Evolutionary conservation across 2,888 invertebrate genomes (phyloP), one percentile per base, ranked within the genome.

Genomic region (Drosophila acutilabella): DNA sequence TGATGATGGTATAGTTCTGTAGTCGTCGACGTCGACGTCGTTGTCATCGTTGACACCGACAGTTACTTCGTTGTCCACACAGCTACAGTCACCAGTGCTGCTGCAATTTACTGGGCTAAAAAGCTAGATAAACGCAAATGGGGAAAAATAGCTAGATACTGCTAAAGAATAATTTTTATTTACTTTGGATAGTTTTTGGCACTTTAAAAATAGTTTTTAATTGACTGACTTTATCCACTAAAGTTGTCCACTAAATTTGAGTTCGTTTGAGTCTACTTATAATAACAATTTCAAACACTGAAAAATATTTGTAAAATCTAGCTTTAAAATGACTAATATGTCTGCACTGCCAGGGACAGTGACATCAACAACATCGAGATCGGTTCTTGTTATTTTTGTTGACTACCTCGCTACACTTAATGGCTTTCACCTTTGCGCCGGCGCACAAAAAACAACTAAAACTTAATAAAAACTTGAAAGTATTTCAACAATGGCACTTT

Each of bases 391-490:
- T 64, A 47, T 36, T 36, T 36, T 36, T 36, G 26, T 56, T 20
- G 36, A 7, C 44, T 56, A 14, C 16, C 30, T 33, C 48, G 30
- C 41, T 26, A 36, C 48, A 64, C 47, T 71, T 81, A 70, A 88
- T 81, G 85, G 68, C 68, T 79, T 85, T 83, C 83, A 79, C 83
- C 88, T 85, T 77, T 88, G 74, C 54, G 64, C 76, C 69, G 50
- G 42, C 60, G 52, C 38, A 56, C 62, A 13, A 51, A 20, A 51
- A 53, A 36, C 36, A 36, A 36, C 13, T 13, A 14, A 42, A 48
- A 69, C 74, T 36, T 36, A 36, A 26, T 26, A 36, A 36, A 36
- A 70, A 53, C 73, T 56, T 36, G 38, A 62, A 75, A 69, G 54
- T 73, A 77, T 74, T 69, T 77, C 57, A 77, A 67, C 78, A 71